A percentile compares a stretch with the other conserved stretches of the same genome.
Conservation (phyloP, 2,888 invertebrate genomes). For the Branchipolynoe longqiensis region DNA sequence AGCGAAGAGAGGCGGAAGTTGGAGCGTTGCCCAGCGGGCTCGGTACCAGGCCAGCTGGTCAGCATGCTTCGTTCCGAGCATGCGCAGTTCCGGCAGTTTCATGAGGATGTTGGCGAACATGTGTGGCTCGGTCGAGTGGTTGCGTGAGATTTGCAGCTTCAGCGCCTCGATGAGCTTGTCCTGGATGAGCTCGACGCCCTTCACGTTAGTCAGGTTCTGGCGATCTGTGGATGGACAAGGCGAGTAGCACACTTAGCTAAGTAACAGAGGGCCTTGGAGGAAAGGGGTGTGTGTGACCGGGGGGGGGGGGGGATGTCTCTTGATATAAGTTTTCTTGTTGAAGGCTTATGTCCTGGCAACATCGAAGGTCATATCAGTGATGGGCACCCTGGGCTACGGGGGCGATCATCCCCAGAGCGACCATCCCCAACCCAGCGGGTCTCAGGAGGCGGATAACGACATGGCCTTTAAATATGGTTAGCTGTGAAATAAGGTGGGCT, state of each 20-base stretch:
- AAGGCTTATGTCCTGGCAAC: too few species aligned
- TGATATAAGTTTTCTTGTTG: background rate
- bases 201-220: conserved; percentile 89
- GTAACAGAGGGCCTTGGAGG: background rate
- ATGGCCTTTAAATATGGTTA: too few species aligned
- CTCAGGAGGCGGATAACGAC: too few species aligned
- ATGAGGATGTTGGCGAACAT: conserved; percentile 84
- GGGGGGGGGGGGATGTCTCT: background rate
- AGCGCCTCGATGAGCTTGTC: conserved; percentile 93
- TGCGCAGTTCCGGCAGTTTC: conserved; percentile 89
- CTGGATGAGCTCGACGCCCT: conserved; percentile 89
- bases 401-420: too few species aligned
- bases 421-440: too few species aligned
- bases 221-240: conserved; percentile 86
- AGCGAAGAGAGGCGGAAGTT: conserved; percentile 94
- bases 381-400: too few species aligned
- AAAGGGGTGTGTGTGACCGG: too few species aligned
- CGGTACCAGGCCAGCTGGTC: conserved; percentile 92
- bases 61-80: conserved; percentile 91
- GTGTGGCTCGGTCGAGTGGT: conserved; percentile 85
- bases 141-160: conserved; percentile 87
- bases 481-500: too few species aligned
- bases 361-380: too few species aligned
- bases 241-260: background rate
- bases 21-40: conserved; percentile 87